A percentile compares a stretch with the other conserved stretches of the same genome.
phyloP scores from a whole-genome alignment of 2,113 vertebrate species.

The Daphoenositta chrysoptera region DNA sequence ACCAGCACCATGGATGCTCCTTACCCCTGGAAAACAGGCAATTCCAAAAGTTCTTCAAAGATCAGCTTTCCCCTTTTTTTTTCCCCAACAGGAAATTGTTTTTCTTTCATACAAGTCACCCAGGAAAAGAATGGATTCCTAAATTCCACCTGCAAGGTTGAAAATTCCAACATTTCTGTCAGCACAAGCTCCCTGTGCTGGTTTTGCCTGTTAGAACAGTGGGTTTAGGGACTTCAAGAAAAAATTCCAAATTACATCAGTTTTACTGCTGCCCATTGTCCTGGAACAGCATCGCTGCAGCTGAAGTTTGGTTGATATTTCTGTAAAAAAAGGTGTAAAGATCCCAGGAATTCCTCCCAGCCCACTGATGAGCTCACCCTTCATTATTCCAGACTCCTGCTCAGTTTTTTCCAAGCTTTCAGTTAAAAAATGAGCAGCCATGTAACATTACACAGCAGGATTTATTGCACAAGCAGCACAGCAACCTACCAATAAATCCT shows the following conservation, averaged over 20 bases:
- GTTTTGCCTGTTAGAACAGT: not conserved
- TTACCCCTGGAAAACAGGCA: not conserved
- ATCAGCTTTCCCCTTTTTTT: not conserved
- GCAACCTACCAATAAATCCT: not conserved
- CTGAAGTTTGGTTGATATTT: not conserved
- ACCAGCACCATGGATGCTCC: accelerated
- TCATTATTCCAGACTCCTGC: not conserved
- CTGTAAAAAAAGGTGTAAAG: not conserved
- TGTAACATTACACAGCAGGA: not conserved
- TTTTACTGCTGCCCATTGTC: not conserved
- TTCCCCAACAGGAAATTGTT: not conserved
- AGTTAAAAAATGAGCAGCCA: not conserved
- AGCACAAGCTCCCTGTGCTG: accelerated
- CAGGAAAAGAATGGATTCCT: not conserved
- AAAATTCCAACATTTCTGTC: not conserved
- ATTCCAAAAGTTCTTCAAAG: not conserved
- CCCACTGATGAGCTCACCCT: not conserved
- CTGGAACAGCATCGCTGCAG: not conserved
- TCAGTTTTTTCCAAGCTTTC: not conserved
- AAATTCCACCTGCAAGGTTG: not conserved
- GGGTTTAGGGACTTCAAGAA: not conserved
- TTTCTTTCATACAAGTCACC: not conserved
- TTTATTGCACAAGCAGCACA: not conserved
- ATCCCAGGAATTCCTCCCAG: not conserved
- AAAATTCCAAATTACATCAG: not conserved